Evolutionary conservation across 2,113 vertebrate genomes (phyloP).

Genomic region (Murina feae): DNA sequence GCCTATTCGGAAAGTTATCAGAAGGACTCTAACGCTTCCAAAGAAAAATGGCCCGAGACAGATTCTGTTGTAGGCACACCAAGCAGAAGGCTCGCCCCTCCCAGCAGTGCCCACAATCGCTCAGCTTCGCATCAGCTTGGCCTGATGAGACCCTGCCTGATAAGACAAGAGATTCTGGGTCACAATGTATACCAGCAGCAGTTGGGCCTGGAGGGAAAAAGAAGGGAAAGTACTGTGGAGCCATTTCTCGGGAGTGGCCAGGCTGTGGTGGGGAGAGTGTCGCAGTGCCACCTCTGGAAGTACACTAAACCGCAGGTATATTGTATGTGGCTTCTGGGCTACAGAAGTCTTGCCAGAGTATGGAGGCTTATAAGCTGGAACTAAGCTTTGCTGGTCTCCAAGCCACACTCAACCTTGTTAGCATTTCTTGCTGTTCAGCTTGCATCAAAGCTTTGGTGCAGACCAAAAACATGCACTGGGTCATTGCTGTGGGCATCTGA

Average conservation of each 20-base stretch:
- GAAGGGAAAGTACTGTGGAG: background rate
- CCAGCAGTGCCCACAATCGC: background rate
- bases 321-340: background rate
- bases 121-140: background rate
- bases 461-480: background rate
- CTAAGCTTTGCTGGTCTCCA: background rate
- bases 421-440: background rate
- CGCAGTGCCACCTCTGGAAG: background rate
- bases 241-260: background rate
- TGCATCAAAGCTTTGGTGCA: background rate
- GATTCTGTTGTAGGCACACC: background rate
- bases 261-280: background rate
- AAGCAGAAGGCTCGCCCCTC: background rate
- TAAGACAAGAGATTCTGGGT: background rate
- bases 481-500: background rate
- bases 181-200: background rate
- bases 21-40: background rate
- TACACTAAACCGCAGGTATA: background rate
- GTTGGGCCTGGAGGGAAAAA: background rate
- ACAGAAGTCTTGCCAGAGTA: background rate
- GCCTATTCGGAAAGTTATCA: background rate
- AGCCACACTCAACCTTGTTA: background rate
- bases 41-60: background rate
- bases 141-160: background rate
- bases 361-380: background rate